Evolutionary conservation across 2,797 vertebrate species (phyloP), one percentile per base, ranked within the genome.

Genomic region (Rhinoraja longicauda): DNA sequence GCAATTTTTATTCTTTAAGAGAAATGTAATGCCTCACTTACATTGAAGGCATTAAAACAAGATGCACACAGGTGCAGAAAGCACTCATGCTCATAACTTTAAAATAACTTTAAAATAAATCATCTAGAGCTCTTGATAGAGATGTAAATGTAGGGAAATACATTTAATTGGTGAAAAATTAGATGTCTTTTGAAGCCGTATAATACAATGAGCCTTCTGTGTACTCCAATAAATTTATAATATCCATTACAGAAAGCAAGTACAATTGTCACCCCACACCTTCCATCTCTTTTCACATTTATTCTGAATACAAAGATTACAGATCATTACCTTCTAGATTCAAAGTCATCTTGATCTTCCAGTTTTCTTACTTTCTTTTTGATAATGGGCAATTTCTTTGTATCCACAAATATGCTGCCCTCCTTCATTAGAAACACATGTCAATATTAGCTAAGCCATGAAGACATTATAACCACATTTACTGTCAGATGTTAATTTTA

Each of bases 301-400:
- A 29, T 15, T n/a, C 12, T 32, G 15, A 67, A 64, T 32, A 67
- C 82, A 75, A 45, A 21, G 17, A 67, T 67, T 7, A 12, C 70
- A 17, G 29, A 13, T 93, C 94, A 97, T 97, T 95, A 99, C 99
- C 97, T 96, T 94, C 99, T 97, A 93, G 99, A 99, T 95, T 99
- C 99, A 92, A 97, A 98, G 26, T 98, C 97, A 0, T 98, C 96
- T 96, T 99, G 98, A 95, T 99, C 99, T 96, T 99, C 99, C 95
- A 98, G 94, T 95, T 98, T 99, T 94, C 98, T 97, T 94, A 99
- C 98, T 96, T 98, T 99, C 96, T 99, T 99, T 97, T 99, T 99
- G 93, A 99, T 96, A 95, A 97, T 98, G 95, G 97, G 97, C 95
- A 99, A 95, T 95, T 97, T 98, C 96, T 98, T 99, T 94, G 99